A percentile compares a stretch with the other conserved stretches of the same genome.
phyloP scores from a whole-genome alignment of 2,797 vertebrate genomes.

The Discoglossus pictus region DNA sequence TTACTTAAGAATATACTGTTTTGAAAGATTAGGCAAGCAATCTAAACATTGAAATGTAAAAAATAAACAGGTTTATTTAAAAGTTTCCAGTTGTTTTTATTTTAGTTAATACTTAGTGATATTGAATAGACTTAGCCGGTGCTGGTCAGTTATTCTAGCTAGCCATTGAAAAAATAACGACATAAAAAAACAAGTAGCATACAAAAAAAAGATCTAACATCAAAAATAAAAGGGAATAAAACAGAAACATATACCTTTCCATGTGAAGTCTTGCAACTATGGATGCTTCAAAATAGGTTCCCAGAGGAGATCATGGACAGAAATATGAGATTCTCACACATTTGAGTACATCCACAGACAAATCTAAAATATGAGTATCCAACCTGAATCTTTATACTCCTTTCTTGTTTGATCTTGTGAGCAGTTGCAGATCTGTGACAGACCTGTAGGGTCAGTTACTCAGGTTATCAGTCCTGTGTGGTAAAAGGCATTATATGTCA shows the following conservation, averaged over 20 bases:
- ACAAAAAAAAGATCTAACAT: slow-evolving; percentile 54
- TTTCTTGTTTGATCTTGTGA: slow-evolving; percentile 46
- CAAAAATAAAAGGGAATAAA: slow-evolving; percentile 49
- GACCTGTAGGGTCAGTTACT: too few relatives aligned
- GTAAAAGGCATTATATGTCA: too few relatives aligned
- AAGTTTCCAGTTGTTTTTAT: too few relatives aligned
- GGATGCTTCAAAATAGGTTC: slow-evolving; percentile 34
- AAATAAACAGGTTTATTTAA: too few relatives aligned
- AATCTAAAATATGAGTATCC: slow-evolving; percentile 37
- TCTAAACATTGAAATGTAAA: too few relatives aligned
- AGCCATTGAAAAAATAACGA: too few relatives aligned
- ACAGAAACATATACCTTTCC: slow-evolving; percentile 40
- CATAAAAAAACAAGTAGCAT: slow-evolving; percentile 15
- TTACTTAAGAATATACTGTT: too few relatives aligned
- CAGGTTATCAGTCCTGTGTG: too few relatives aligned
- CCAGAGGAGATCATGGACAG: slow-evolving; percentile 31
- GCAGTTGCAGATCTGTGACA: slow-evolving; percentile 42
- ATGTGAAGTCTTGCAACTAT: slow-evolving; percentile 34
- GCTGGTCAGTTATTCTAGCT: too few relatives aligned
- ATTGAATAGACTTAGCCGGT: too few relatives aligned
- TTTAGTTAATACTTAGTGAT: too few relatives aligned
- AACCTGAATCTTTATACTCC: slow-evolving; percentile 35
- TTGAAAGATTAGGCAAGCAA: too few relatives aligned
- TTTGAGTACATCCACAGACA: slow-evolving; percentile 44
- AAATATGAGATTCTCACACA: slow-evolving; percentile 47